Conservation (phyloP, 2,888 invertebrate species). For the Aleiodes testaceus region DNA sequence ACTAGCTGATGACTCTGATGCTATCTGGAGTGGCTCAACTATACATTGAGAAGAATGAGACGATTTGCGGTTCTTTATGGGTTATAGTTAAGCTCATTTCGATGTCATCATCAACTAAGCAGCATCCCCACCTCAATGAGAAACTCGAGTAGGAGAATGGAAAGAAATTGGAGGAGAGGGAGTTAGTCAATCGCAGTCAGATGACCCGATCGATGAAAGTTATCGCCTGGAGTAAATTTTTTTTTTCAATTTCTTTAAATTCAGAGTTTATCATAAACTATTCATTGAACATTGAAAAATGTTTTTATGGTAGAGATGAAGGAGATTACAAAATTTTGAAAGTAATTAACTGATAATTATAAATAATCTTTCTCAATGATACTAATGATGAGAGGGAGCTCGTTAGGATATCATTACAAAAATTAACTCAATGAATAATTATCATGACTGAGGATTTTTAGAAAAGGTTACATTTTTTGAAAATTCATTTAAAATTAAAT, state of each 20-base stretch:
- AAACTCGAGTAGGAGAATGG: not conserved
- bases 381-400: no score
- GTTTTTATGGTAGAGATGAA: no score
- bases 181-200: constrained; percentile 20
- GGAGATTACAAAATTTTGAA: no score
- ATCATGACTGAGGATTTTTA: no score
- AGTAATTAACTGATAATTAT: no score
- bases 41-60: constrained; percentile 1
- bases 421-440: no score
- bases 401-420: no score
- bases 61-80: constrained; percentile 5
- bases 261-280: not conserved
- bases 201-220: constrained; percentile 35
- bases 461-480: no score
- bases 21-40: no score
- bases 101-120: constrained; percentile 27
- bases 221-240: constrained; percentile 18
- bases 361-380: no score
- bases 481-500: no score
- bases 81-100: constrained; percentile 19
- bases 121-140: constrained; percentile 12
- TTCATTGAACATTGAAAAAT: not conserved
- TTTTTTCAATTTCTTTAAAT: not conserved
- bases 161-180: not conserved
- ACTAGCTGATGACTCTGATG: not conserved